Base-by-base conservation (phyloP, 2,888 invertebrate genomes). In the Uloborus plumipes region DNA sequence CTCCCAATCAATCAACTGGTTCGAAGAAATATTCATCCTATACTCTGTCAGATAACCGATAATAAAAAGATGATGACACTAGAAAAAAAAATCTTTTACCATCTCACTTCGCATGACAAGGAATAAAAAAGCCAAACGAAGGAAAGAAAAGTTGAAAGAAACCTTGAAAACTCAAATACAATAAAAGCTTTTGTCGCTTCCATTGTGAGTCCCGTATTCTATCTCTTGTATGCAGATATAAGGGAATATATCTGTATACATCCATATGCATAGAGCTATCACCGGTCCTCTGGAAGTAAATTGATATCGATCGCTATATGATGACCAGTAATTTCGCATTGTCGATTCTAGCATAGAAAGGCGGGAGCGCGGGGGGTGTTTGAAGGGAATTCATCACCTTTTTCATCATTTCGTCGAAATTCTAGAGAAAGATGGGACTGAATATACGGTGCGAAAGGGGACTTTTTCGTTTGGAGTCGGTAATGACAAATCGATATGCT, bases 241-340 rank as follows among this genome's bases (percentile, higher is more conserved):
- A 20, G 16, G 26, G 22, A 39, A 55, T 58, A 58, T 58, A 59
- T 47, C 47, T 71, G 49, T 55, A 65, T 70, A 70, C 67, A 81
- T 81, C 55, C 65, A 72, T 72, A 73, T 73, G 73, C 79, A 62
- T 53, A 18, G 72, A 69, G 79, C 67, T 73, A 80, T 80, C 79
- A 80, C 73, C 69, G 18, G 16, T 55, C 65, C 69, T 65, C 50
- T 58, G 39, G 55, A 55, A 74, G 55, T 70, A 74, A 81, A 81
- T 74, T 81, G 80, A 74, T 81, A 81, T 81, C 80, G 80, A 81
- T 81, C 70, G 55, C n/a, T 16, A 55, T 31, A 74, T 81, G 80
- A 81, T 81, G 80, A 81, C 80, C 80, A 69, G 80, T 81, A 81
- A 81, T 81, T 81, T 81, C 58, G 80, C 74, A 69, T 74, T 74